Evolutionary conservation across 2,888 invertebrate genomes (phyloP).

Genomic region (Molorchus minor): DNA sequence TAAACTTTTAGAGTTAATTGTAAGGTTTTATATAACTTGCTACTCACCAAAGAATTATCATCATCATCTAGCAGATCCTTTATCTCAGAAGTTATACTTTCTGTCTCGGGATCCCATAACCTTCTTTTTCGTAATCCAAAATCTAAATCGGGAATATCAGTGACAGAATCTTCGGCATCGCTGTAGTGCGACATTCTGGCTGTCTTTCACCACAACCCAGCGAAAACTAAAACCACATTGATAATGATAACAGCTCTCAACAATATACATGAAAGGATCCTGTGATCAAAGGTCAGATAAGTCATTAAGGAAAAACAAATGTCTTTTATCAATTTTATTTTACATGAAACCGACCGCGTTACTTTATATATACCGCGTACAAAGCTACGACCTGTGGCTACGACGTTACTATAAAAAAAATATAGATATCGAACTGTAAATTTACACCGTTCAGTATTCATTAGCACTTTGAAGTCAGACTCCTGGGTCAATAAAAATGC

Average conservation of each 20-base stretch:
- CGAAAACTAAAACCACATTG: neutral
- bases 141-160: slow-evolving; percentile 53
- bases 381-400: neutral
- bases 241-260: neutral
- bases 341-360: neutral
- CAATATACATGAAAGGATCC: neutral
- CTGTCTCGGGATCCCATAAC: slow-evolving; percentile 61
- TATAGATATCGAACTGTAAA: neutral
- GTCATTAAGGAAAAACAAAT: neutral
- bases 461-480: neutral
- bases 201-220: slow-evolving; percentile 14
- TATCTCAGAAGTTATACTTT: slow-evolving; percentile 62
- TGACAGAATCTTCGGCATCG: slow-evolving; percentile 60
- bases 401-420: neutral
- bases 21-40: too few relatives aligned
- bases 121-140: slow-evolving; percentile 57
- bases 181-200: slow-evolving; percentile 61
- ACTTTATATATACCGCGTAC: neutral
- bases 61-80: slow-evolving; percentile 63
- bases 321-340: neutral
- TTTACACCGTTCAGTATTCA: neutral
- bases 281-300: slow-evolving; percentile 13
- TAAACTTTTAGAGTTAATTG: too few relatives aligned
- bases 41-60: slow-evolving; percentile 60
- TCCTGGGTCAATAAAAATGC: neutral